Base-by-base conservation (phyloP, 2,797 vertebrate genomes). In the Tapirus indicus region DNA sequence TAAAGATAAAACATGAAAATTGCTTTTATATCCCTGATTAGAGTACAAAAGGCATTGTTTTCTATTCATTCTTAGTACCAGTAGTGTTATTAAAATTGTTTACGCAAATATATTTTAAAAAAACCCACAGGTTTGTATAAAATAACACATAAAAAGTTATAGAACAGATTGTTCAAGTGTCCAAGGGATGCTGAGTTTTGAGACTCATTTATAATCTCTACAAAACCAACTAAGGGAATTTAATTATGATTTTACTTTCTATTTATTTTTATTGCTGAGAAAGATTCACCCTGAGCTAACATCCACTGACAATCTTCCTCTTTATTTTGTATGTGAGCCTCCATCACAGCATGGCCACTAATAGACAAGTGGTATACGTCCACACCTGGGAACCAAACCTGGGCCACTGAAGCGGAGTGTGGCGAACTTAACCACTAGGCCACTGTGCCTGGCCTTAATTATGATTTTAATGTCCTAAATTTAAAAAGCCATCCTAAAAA, bases 1-100 rank as follows among this genome's bases (percentile, higher is more conserved):
- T 29, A 54, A 14, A n/a, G 12, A 89, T 49, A 75, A 97, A 97
- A 92, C 83, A 97, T 84, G 58, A 90, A 94, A 96, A 90, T 79
- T 64, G 3, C 0, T 97, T 95, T 91, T 10, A 4, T 18, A 95
- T 77, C 56, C 75, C 54, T 80, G 11, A 7, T 80, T 14, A n/a
- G 2, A 14, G 41, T 35, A 47, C 23, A 97, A 91, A 97, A 87
- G 44, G 0, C 6, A 10, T 32, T 3, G 5, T 56, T 62, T 92
- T 47, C 77, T 58, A 27, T 64, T 92, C 2, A 62, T 91, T 93
- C 95, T 60, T 64, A 68, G 17, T 41, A 17, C 35, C 25, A 60
- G 2, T 8, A 71, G 5, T 16, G 0, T 78, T 86, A 86, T 90
- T 94, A 88, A 78, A 96, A 91, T 71, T 78, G 86, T 88, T 69